Evolutionary conservation across 2,113 vertebrate species (phyloP), one percentile per base, ranked within the genome.

Genomic region (Tinamus guttatus): DNA sequence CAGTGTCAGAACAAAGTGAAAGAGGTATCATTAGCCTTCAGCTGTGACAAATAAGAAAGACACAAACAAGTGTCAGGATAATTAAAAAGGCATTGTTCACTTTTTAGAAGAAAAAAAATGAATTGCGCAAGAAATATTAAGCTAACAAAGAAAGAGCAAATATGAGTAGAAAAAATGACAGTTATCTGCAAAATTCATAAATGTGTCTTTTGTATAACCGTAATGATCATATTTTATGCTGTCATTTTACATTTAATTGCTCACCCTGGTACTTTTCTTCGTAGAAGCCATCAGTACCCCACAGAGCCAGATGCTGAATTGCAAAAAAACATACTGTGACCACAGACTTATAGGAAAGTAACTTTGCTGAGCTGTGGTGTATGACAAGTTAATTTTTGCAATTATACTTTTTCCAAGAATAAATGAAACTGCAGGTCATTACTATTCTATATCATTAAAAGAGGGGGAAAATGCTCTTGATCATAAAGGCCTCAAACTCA

Each of bases 181-280:
- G 98, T 98, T 98, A 99, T 98, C 98, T 98, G 98, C 98, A 99
- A 98, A 98, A 98, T 98, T 98, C 98, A 98, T 99, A 99, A 99
- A 98, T 98, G 98, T 98, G 98, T 97, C 98, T 99, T 99, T 98
- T 98, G 98, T 98, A 97, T 96, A 98, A 98, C 97, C 94, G 96
- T 98, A 99, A 99, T 99, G 98, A 99, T 98, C 98, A 98, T 99
- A 99, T 99, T 98, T 98, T 98, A 98, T 98, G 97, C 98, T 98
- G 98, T 98, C 98, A 98, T 95, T 98, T 97, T 98, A 97, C 98
- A 98, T 98, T 98, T 98, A 98, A 98, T 98, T 98, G 98, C 98
- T 98, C 97, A 96, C 98, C 97, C 97, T 96, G 96, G 98, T 98
- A 97, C 98, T 98, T 98, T 98, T 98, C 98, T 97, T 98, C 98